These are phyloP conservation scores for Choristoneura rosaceana DNA, from an alignment of 2,888 invertebrate genomes.

Conservation along the genomic window DNA sequence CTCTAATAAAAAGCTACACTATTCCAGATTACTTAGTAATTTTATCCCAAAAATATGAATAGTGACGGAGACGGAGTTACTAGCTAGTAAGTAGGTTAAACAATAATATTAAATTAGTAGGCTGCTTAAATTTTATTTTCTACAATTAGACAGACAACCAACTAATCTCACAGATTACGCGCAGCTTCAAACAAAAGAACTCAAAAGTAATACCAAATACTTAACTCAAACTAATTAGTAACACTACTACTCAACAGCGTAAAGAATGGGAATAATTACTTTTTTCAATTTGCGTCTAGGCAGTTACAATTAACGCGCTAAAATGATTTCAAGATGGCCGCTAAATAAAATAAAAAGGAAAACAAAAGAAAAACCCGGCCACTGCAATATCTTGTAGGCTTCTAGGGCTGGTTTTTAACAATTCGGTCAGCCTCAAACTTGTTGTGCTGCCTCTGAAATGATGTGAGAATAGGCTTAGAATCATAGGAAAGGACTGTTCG, in stretches of 20 bases:
- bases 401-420: conserved; percentile 57
- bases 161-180: background rate
- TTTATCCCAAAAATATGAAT: too few species aligned
- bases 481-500: background rate
- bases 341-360: conserved; percentile 44
- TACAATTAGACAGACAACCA: background rate
- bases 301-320: conserved; percentile 16
- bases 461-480: conserved; percentile 34
- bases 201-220: conserved; percentile 5
- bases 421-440: conserved; percentile 60
- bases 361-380: conserved; percentile 62
- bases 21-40: too few species aligned
- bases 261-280: conserved; percentile 30
- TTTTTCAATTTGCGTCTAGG: conserved; percentile 28
- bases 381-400: conserved; percentile 62
- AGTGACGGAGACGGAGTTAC: too few species aligned
- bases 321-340: conserved; percentile 30
- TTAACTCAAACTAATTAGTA: conserved; percentile 28
- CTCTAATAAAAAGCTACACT: too few species aligned
- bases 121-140: background rate
- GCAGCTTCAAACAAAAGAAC: conserved; percentile 12
- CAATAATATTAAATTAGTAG: background rate
- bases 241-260: conserved; percentile 30
- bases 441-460: conserved; percentile 71
- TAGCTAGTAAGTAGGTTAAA: background rate